A percentile compares a stretch with the other conserved stretches of the same genome.
These are phyloP conservation scores for Cirrhinus molitorella DNA, from an alignment of 2,797 vertebrate species.

Conservation along the genomic window DNA sequence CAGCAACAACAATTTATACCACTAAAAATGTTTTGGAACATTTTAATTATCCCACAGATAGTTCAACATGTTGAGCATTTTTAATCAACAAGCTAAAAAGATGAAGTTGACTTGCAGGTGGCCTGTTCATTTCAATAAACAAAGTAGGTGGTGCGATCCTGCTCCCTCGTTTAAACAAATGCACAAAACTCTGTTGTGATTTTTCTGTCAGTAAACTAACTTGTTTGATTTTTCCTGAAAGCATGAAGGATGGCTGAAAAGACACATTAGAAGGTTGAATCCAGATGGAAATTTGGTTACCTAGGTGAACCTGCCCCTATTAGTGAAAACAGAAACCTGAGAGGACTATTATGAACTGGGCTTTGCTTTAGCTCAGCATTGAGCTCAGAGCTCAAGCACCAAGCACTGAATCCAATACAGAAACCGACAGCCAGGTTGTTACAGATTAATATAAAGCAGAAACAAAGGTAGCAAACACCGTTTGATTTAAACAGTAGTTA, in stretches of 20 bases:
- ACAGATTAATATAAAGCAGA: neutral
- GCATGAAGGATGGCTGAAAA: slow-evolving; percentile 44
- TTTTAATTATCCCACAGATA: neutral
- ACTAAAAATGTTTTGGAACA: slow-evolving; percentile 14
- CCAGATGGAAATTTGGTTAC: slow-evolving; percentile 65
- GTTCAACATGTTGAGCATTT: neutral
- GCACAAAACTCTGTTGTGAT: slow-evolving; percentile 30
- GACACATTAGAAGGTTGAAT: slow-evolving; percentile 56
- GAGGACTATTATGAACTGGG: slow-evolving; percentile 53
- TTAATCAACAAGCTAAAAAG: slow-evolving; percentile 36
- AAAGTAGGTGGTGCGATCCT: slow-evolving; percentile 57
- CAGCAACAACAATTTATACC: neutral
- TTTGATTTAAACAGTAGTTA: neutral
- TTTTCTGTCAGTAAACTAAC: slow-evolving; percentile 46
- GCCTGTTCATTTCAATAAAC: slow-evolving; percentile 68
- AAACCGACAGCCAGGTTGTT: neutral
- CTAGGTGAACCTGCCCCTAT: slow-evolving; percentile 67
- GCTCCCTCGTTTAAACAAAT: slow-evolving; percentile 20
- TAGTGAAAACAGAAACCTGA: slow-evolving; percentile 79
- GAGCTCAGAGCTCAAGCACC: slow-evolving; percentile 46
- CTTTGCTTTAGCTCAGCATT: slow-evolving; percentile 37
- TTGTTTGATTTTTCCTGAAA: slow-evolving; percentile 29
- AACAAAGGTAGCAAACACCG: neutral
- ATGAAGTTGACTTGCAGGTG: neutral
- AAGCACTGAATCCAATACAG: neutral